Base-by-base conservation (phyloP, 1,140 invertebrate species). In the Bombus turneri region DNA sequence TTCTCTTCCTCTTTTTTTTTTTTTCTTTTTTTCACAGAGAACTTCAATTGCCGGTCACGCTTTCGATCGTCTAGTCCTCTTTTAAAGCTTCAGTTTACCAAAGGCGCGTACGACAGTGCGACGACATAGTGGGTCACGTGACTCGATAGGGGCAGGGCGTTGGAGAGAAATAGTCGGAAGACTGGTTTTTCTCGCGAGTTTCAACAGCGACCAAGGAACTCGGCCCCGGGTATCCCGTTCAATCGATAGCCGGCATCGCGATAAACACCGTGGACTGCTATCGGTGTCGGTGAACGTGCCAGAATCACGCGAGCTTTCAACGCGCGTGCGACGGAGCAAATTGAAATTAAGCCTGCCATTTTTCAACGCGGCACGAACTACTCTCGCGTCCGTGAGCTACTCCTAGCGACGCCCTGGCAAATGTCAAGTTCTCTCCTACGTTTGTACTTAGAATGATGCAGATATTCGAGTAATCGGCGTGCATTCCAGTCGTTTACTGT, bases 291-390 rank as follows among this genome's bases (percentile, higher is more conserved):
- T 39, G 84, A 89, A 84, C 85, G 68, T 69, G 85, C 68, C 68
- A 66, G 78, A 39, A 79, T 62, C 88, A 89, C 88, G 88, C 88
- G 69, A 90, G 74, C 77, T 76, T 69, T 78, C 59, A 82, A 77
- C 87, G 66, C 53, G 47, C 34, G 22, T 43, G 18, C 43, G 77
- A 88, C 85, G 34, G 34, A 85, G 74, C 88, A 90, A 89, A 90
- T 90, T 89, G 88, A 90, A 89, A 90, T 90, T 87, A 87, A 90
- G 81, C 88, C 86, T 41, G 72, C 80, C 85, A 87, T 90, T 87
- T 90, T 90, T 90, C 88, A 85, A 87, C 59, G 68, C 53, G 34
- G 47, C 88, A 87, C 81, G 74, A 76, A 76, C 53, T 22, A 9
- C 43, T n/a, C 71, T 39, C 12, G 2, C 39, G 39, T n/a, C 85